Conservation (phyloP, 1,140 invertebrate genomes). For the Homarus americanus region DNA sequence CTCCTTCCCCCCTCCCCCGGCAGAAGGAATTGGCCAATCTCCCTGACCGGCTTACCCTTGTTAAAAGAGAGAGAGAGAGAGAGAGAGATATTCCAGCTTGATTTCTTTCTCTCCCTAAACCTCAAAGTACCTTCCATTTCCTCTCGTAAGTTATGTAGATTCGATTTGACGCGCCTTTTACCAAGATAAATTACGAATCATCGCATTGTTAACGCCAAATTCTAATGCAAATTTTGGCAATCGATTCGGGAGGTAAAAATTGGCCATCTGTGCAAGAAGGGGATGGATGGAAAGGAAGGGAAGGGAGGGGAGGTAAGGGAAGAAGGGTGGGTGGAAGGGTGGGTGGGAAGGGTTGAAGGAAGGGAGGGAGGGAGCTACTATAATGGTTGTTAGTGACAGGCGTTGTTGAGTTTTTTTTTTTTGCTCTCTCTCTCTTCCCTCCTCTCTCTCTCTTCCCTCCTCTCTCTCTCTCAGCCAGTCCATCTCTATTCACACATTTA, state of each 20-base stretch:
- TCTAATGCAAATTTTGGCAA: conserved; percentile 29
- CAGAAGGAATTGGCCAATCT: neutral
- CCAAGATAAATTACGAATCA: conserved; percentile 32
- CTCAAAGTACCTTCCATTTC: neutral
- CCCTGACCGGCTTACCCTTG: too few relatives aligned
- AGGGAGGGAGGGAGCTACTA: too few relatives aligned
- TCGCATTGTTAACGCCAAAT: conserved; percentile 30
- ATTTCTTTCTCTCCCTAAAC: neutral
- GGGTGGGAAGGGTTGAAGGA: neutral
- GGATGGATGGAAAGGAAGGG: neutral
- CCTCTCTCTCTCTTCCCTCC: too few relatives aligned
- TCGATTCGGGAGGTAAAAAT: conserved; percentile 23
- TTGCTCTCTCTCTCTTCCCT: too few relatives aligned
- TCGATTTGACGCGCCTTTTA: conserved; percentile 17
- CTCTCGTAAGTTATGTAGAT: neutral
- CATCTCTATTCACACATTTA: too few relatives aligned
- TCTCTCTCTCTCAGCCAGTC: too few relatives aligned
- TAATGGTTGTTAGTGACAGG: too few relatives aligned
- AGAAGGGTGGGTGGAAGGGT: neutral
- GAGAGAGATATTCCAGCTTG: too few relatives aligned
- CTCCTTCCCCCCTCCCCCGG: neutral
- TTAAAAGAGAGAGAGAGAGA: too few relatives aligned
- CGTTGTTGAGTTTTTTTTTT: too few relatives aligned
- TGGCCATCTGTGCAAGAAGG: neutral
- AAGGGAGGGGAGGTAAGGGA: neutral